phyloP scores from a whole-genome alignment of 1,140 invertebrate genomes.

The Drosophila triauraria region DNA sequence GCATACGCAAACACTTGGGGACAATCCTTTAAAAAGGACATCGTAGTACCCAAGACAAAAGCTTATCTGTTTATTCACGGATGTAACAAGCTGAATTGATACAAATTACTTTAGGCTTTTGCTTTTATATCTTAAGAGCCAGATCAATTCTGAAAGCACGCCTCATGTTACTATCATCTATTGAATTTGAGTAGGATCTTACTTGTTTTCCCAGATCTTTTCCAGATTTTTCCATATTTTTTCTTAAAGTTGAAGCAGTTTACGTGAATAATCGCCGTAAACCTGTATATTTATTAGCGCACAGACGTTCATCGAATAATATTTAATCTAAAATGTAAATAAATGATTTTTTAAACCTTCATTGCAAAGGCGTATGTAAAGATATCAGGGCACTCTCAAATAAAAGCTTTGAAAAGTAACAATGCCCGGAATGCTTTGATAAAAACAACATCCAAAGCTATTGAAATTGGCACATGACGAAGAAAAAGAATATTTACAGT shows the following conservation, averaged over 20 bases:
- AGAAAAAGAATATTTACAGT: background rate
- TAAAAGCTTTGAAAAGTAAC: background rate
- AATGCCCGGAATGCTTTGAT: background rate
- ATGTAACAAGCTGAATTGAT: no score
- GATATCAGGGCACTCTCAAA: background rate
- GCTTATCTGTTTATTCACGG: no score
- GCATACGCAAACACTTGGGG: no score
- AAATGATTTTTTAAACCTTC: background rate
- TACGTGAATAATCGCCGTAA: background rate
- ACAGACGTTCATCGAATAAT: background rate
- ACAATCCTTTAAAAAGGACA: no score
- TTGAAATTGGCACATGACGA: conserved; percentile 1
- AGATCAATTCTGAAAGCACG: no score
- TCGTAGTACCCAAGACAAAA: no score
- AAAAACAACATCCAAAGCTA: background rate
- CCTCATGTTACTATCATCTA: background rate
- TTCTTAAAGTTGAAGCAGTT: background rate
- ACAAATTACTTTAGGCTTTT: no score
- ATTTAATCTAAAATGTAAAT: background rate
- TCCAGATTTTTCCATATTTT: background rate
- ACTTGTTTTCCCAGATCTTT: background rate
- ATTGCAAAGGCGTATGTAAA: background rate
- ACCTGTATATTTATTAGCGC: background rate
- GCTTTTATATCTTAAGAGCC: no score
- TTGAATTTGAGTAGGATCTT: background rate